Evolutionary conservation across 1,140 invertebrate species (phyloP).

Genomic region (Lordiphosa mommai): DNA sequence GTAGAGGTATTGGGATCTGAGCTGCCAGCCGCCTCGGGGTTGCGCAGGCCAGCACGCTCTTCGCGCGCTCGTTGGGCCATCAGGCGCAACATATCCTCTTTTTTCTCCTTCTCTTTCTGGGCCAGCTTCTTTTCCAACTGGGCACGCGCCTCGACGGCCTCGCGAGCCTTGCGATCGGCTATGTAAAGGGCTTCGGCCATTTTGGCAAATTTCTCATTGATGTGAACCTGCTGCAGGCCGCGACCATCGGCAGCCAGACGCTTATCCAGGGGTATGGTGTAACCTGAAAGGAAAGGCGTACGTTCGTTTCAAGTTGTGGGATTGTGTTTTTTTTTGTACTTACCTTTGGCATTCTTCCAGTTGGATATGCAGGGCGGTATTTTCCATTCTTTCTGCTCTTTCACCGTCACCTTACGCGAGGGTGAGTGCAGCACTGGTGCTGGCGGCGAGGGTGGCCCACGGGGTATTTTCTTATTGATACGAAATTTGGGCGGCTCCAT

Average conservation of each 20-base stretch:
- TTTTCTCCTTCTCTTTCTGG: conserved; percentile 99
- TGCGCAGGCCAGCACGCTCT: conserved; percentile 89
- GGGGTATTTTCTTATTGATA: conserved; percentile 97
- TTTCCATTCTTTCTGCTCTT: conserved; percentile 99
- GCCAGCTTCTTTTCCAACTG: conserved; percentile 98
- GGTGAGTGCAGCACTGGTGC: conserved; percentile 95
- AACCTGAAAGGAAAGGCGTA: conserved; percentile 78
- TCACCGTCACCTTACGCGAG: conserved; percentile 97
- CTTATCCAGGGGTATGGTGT: conserved; percentile 99
- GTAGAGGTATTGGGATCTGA: conserved; percentile 79
- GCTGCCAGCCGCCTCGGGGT: conserved; percentile 59
- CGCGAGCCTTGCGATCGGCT: conserved; percentile 97
- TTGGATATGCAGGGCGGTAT: conserved; percentile 99
- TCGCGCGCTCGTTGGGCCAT: conserved; percentile 97
- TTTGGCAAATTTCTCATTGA: conserved; percentile 99
- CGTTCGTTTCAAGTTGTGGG: neutral
- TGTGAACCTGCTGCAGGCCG: conserved; percentile 97
- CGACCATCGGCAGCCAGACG: conserved; percentile 98
- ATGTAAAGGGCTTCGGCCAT: conserved; percentile 98
- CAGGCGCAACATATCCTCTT: conserved; percentile 95
- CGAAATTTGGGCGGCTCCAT: conserved; percentile 99
- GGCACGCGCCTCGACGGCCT: conserved; percentile 97
- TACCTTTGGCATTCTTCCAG: conserved; percentile 98
- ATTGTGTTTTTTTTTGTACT: neutral
- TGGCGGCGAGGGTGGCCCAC: conserved; percentile 98